Evolutionary conservation across 2,797 vertebrate species (phyloP), one percentile per base, ranked within the genome.

Genomic region (Spheniscus humboldti): DNA sequence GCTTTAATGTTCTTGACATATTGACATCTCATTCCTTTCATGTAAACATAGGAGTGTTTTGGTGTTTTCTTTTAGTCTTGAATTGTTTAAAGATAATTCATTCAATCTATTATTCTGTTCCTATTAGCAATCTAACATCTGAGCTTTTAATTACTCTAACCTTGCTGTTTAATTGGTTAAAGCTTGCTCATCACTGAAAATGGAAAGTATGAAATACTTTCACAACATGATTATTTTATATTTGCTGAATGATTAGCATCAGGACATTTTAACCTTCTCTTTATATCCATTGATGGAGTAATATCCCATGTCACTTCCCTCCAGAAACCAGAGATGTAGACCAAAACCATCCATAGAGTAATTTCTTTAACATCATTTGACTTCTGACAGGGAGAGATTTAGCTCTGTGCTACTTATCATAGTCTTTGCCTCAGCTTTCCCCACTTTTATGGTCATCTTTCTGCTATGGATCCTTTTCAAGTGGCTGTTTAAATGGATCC

Each of bases 141-240:
- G 85, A 94, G 71, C 72, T 91, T 94, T 86, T 92, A 73, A 83
- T 87, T 92, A 60, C 52, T 83, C 60, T 73, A 81, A 55, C 82
- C 59, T 86, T 73, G n/a, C 66, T 76, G 13, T 80, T 92, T 93
- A 74, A 76, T 94, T 93, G 88, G 43, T 63, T 79, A 82, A 88
- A 84, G 14, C 59, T 94, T 92, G 28, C 63, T 89, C 31, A 53
- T 52, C 53, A 17, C 68, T 80, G 72, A 87, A 93, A 82, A 82
- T 25, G 6, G 22, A 35, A 81, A 75, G 53, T 80, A 75, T 72
- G 89, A 75, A 95, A 76, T 79, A 79, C 18, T 52, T 93, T 53
- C 10, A 3, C 71, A 78, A 35, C 10, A 18, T 33, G 18, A 59
- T 89, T 91, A 66, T 84, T 92, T 94, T 67, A 9, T 80, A 62